phyloP scores from a whole-genome alignment of 2,888 invertebrate genomes.

The Rhyacophila evoluta region DNA sequence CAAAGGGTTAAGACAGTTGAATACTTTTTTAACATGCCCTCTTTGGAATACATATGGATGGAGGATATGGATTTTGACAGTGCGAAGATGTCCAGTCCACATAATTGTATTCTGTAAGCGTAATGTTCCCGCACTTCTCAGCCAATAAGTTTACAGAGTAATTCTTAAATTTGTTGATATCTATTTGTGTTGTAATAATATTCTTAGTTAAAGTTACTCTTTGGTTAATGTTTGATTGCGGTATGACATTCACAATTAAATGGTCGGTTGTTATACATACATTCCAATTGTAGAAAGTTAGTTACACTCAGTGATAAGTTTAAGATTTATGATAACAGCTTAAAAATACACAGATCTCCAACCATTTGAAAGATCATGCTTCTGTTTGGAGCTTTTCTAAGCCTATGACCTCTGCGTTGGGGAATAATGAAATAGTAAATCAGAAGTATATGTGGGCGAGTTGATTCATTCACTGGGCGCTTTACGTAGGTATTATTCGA shows the following conservation, averaged over 20 bases:
- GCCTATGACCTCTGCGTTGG: not conserved
- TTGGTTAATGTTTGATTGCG: not conserved
- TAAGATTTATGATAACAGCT: not conserved
- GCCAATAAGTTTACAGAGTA: too few relatives aligned
- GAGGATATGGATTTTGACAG: too few relatives aligned
- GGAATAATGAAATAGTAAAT: not conserved
- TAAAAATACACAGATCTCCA: not conserved
- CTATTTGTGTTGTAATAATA: too few relatives aligned
- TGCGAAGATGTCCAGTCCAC: too few relatives aligned
- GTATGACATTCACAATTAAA: not conserved
- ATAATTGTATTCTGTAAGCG: too few relatives aligned
- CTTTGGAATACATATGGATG: too few relatives aligned
- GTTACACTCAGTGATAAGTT: not conserved
- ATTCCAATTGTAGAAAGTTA: not conserved
- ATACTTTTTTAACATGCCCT: too few relatives aligned
- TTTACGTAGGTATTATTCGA: not conserved
- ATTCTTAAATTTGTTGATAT: too few relatives aligned
- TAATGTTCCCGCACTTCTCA: too few relatives aligned
- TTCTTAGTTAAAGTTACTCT: not conserved
- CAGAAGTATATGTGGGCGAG: not conserved
- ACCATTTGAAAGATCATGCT: not conserved
- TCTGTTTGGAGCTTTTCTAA: not conserved
- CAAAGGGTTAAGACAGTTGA: too few relatives aligned
- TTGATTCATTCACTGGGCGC: not conserved
- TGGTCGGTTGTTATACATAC: not conserved